Evolutionary conservation across 2,888 invertebrate genomes (phyloP).

Genomic region (Isoperla grammatica): DNA sequence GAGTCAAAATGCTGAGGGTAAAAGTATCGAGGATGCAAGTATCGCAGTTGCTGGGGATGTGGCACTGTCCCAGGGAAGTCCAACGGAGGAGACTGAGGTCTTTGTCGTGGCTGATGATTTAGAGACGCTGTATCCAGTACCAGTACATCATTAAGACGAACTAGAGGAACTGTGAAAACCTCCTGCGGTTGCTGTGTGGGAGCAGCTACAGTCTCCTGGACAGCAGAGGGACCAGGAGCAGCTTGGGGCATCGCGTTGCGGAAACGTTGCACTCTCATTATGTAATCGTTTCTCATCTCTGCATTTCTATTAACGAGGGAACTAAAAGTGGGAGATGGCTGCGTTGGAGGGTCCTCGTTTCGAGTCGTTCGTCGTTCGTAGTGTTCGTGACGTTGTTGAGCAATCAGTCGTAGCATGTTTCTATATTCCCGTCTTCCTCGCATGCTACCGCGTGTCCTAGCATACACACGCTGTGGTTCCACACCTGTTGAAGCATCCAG

Average conservation of each 20-base stretch:
- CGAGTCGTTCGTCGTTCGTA: not conserved
- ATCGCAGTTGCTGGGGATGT: conserved; percentile 27
- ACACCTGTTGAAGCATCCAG: conserved; percentile 10
- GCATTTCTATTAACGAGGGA: too few species aligned
- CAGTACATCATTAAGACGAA: conserved; percentile 57
- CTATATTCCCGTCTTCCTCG: not conserved
- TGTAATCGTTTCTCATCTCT: not conserved
- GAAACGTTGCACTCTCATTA: conserved; percentile 2
- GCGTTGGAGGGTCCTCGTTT: not conserved
- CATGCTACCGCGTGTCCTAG: not conserved
- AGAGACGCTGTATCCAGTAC: conserved; percentile 23
- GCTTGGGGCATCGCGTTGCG: conserved; percentile 13
- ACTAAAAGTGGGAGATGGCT: not conserved
- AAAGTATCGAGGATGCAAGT: conserved; percentile 26
- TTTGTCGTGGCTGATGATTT: conserved; percentile 21
- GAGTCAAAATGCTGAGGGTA: conserved; percentile 19
- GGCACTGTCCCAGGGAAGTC: conserved; percentile 27
- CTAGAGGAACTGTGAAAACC: conserved; percentile 46
- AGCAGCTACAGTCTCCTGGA: not conserved
- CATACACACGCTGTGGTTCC: not conserved
- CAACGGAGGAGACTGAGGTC: conserved; percentile 28
- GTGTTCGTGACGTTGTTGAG: not conserved
- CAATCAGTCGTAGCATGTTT: too few species aligned
- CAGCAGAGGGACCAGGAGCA: not conserved
- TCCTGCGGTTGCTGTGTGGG: conserved; percentile 10